These are phyloP conservation scores for Scaptomyza parva DNA, from an alignment of 2,888 invertebrate genomes.

Conservation along the genomic window DNA sequence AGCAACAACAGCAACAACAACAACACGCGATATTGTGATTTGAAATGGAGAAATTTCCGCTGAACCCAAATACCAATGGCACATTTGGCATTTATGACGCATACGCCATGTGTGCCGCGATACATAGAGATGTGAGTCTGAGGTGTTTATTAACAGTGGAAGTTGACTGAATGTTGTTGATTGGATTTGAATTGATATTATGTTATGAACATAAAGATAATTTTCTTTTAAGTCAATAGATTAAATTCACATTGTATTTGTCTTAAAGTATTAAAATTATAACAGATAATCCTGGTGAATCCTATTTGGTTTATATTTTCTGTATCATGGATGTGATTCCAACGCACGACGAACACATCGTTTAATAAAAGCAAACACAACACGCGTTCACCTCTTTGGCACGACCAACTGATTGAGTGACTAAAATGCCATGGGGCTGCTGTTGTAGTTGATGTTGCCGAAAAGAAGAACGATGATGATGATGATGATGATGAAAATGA, in stretches of 20 bases:
- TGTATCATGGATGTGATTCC: background rate
- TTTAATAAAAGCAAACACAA: background rate
- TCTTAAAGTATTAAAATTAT: too few relatives aligned
- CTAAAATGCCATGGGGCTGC: slow-evolving; percentile 3
- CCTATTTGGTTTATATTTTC: too few relatives aligned
- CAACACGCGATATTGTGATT: slow-evolving; percentile 34
- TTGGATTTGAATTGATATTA: too few relatives aligned
- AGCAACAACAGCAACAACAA: slow-evolving; percentile 24
- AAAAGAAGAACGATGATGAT: slow-evolving; percentile 19
- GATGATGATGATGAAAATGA: slow-evolving; percentile 50
- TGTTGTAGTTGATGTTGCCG: slow-evolving; percentile 7
- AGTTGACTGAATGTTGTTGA: too few relatives aligned
- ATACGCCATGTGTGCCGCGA: slow-evolving; percentile 22
- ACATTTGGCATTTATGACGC: slow-evolving; percentile 43
- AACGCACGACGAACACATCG: slow-evolving; percentile 6
- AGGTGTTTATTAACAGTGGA: background rate
- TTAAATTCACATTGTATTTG: too few relatives aligned
- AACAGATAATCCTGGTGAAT: too few relatives aligned
- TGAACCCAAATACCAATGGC: background rate
- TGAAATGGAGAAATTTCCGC: slow-evolving; percentile 20
- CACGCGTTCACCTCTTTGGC: background rate
- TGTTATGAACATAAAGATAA: too few relatives aligned
- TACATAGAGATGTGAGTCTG: slow-evolving; percentile 8
- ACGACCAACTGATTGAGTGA: slow-evolving; percentile 13
- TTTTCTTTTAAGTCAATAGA: too few relatives aligned